phyloP scores from a whole-genome alignment of 2,113 vertebrate species.

The Tachuris rubrigastra region DNA sequence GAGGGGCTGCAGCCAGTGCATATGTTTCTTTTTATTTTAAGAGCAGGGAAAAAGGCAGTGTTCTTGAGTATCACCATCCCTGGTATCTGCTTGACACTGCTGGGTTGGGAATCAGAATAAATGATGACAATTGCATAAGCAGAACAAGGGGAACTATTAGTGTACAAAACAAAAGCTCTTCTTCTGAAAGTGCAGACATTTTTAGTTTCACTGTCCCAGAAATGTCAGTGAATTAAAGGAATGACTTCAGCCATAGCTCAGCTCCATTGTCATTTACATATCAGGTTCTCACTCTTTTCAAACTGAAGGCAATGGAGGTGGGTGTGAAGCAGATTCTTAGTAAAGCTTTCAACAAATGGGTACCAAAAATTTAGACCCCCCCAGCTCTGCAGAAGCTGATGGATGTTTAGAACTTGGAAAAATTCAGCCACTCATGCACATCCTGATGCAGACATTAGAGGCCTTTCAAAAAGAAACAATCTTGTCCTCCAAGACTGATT shows the following conservation, averaged over 20 bases:
- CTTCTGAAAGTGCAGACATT: conserved; percentile 14
- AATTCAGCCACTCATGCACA: not conserved
- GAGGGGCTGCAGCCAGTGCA: not conserved
- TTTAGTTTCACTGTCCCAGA: conserved; percentile 59
- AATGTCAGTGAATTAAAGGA: conserved; percentile 49
- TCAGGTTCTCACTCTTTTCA: conserved; percentile 48
- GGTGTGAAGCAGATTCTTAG: conserved; percentile 20
- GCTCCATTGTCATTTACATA: conserved; percentile 52
- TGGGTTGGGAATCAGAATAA: conserved; percentile 8
- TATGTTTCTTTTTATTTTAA: not conserved
- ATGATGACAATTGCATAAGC: conserved; percentile 25
- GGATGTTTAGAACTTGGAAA: not conserved
- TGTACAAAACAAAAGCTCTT: conserved; percentile 41
- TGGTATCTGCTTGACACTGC: not conserved
- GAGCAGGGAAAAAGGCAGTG: not conserved
- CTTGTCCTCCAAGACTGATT: not conserved
- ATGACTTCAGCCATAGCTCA: not conserved
- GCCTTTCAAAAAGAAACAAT: not conserved
- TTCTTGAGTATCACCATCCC: not conserved
- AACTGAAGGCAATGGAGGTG: conserved; percentile 25
- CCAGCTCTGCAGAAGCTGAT: not conserved
- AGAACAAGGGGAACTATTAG: conserved; percentile 47
- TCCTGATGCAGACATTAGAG: not conserved
- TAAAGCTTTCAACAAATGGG: not conserved
- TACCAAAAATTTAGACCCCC: not conserved